These are phyloP conservation scores for Paradoxurus hermaphroditus DNA, from an alignment of 2,113 vertebrate genomes.

Conservation along the genomic window DNA sequence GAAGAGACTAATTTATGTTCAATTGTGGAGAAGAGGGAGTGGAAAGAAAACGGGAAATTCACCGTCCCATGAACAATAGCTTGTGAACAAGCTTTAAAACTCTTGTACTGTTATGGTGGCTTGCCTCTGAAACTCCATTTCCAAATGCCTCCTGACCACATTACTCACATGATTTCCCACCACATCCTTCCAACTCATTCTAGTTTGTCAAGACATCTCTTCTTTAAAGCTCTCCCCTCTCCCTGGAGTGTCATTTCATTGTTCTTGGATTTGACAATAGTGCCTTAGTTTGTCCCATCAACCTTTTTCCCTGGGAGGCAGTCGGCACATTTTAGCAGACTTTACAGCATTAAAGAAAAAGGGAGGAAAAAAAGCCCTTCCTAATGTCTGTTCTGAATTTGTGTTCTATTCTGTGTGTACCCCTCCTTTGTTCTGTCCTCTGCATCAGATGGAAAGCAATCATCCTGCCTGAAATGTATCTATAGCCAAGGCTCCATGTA, in stretches of 20 bases:
- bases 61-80: conserved; percentile 21
- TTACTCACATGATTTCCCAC: not conserved
- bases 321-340: not conserved
- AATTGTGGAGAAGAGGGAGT: not conserved
- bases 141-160: conserved; percentile 46
- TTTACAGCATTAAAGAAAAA: not conserved
- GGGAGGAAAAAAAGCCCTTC: not conserved
- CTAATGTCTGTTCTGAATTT: conserved; percentile 29
- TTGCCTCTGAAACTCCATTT: conserved; percentile 52
- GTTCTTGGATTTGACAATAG: conserved; percentile 43
- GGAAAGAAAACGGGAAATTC: not conserved
- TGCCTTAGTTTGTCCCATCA: conserved; percentile 20
- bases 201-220: not conserved
- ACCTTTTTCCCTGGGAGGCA: not conserved
- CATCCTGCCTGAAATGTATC: conserved; percentile 47
- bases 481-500: conserved; percentile 69
- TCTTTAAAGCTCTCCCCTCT: conserved; percentile 13
- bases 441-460: conserved; percentile 62
- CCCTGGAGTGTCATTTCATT: not conserved
- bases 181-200: conserved; percentile 36
- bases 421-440: conserved; percentile 63
- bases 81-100: conserved; percentile 60
- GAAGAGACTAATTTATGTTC: conserved; percentile 58
- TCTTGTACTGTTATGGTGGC: not conserved
- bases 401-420: not conserved